These are phyloP conservation scores for Drosophila bunnanda DNA, from an alignment of 2,888 invertebrate genomes.

Conservation along the genomic window DNA sequence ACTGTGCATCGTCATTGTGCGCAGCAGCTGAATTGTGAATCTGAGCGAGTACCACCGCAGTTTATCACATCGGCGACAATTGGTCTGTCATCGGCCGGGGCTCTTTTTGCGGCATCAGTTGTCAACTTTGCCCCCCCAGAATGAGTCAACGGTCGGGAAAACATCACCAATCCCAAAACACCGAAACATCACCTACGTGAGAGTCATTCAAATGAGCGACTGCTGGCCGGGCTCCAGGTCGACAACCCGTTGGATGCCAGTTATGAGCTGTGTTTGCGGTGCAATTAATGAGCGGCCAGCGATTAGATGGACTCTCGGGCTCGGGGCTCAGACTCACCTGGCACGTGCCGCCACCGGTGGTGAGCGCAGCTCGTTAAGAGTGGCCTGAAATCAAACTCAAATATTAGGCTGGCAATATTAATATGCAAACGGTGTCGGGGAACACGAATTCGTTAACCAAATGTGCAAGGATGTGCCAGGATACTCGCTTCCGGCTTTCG, in stretches of 20 bases:
- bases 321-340: slow-evolving; percentile 13
- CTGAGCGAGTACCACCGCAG: not conserved
- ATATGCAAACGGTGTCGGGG: slow-evolving; percentile 68
- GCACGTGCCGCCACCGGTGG: slow-evolving; percentile 31
- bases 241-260: slow-evolving; percentile 47
- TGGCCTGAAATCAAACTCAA: slow-evolving; percentile 38
- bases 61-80: slow-evolving; percentile 31
- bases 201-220: slow-evolving; percentile 33
- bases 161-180: slow-evolving; percentile 3
- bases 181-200: slow-evolving; percentile 40
- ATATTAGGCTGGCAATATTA: slow-evolving; percentile 57
- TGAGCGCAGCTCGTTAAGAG: slow-evolving; percentile 23
- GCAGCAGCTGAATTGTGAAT: not conserved
- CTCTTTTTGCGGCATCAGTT: slow-evolving; percentile 23
- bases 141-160: slow-evolving; percentile 8
- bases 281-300: slow-evolving; percentile 55
- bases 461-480: slow-evolving; percentile 51
- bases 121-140: slow-evolving; percentile 8
- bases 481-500: slow-evolving; percentile 26
- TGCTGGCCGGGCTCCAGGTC: not conserved
- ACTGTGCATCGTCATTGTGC: slow-evolving; percentile 1
- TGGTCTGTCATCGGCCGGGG: slow-evolving; percentile 28
- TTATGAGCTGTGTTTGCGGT: slow-evolving; percentile 48
- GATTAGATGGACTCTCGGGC: slow-evolving; percentile 38
- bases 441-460: slow-evolving; percentile 57